Evolutionary conservation across 2,888 invertebrate genomes (phyloP).

Genomic region (Pollenia amentaria): DNA sequence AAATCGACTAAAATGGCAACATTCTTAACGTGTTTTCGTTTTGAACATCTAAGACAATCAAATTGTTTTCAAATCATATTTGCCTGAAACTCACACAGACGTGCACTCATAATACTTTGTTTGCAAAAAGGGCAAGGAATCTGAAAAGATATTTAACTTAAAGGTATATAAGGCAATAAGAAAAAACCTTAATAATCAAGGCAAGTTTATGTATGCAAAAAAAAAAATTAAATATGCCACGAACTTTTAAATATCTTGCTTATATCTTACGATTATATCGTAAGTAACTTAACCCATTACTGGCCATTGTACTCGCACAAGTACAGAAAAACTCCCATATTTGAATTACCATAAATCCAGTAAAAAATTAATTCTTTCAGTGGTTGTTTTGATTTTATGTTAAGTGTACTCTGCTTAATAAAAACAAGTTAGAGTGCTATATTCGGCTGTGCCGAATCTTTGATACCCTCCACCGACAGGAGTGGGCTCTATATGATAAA

Average conservation of each 20-base stretch:
- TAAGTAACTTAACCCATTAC: no score
- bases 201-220: background rate
- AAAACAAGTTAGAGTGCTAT: no score
- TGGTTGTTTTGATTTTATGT: no score
- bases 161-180: slow-evolving; percentile 26
- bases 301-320: no score
- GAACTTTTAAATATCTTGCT: background rate
- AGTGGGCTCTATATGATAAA: no score
- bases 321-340: no score
- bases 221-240: background rate
- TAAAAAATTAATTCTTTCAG: no score
- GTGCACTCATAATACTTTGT: background rate
- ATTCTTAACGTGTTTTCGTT: slow-evolving; percentile 34
- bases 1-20: slow-evolving; percentile 31
- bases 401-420: no score
- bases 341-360: no score
- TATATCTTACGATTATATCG: no score
- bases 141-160: slow-evolving; percentile 11
- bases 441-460: no score
- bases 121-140: slow-evolving; percentile 27
- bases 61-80: slow-evolving; percentile 57
- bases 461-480: no score
- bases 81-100: slow-evolving; percentile 22
- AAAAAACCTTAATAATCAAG: background rate
- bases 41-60: slow-evolving; percentile 49